phyloP scores from a whole-genome alignment of 92 coral and sea anemone genomes.

The Zoanthus sociatus region DNA sequence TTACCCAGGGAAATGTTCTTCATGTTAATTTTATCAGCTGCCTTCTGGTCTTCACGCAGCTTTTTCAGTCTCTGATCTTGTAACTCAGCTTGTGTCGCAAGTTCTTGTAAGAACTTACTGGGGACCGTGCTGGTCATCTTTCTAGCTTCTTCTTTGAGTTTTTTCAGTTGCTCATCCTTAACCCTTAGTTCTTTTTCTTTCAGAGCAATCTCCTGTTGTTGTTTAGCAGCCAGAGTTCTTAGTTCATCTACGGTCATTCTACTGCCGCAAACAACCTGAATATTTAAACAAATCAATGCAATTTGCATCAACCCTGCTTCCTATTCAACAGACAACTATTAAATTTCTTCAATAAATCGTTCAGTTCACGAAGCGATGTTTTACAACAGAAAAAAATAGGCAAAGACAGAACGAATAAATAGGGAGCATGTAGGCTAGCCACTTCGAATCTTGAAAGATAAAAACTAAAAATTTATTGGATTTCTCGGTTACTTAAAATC shows the following conservation, averaged over 20 bases:
- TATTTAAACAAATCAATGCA: background rate
- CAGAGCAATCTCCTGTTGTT: constrained; percentile 85
- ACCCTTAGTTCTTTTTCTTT: constrained; percentile 84
- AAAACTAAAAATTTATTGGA: too few relatives aligned
- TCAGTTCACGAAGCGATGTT: too few relatives aligned
- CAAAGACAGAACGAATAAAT: too few relatives aligned
- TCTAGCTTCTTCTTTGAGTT: constrained; percentile 71
- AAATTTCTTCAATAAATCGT: too few relatives aligned
- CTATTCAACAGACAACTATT: too few relatives aligned
- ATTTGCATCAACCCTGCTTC: too few relatives aligned
- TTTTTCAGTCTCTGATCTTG: constrained; percentile 80
- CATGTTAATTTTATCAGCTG: constrained; percentile 69
- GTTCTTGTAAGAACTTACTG: constrained; percentile 73
- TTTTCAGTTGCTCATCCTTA: constrained; percentile 79
- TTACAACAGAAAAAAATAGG: too few relatives aligned
- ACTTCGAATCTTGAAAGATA: too few relatives aligned
- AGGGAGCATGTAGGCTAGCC: too few relatives aligned
- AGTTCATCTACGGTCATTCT: constrained; percentile 72
- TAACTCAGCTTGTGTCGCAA: constrained; percentile 78
- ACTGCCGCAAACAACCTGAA: constrained; percentile 62
- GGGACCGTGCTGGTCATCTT: constrained; percentile 51
- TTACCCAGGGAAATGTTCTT: constrained; percentile 82
- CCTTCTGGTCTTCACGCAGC: constrained; percentile 75
- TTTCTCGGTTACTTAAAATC: too few relatives aligned
- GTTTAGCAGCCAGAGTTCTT: constrained; percentile 70